A percentile compares a stretch with the other conserved stretches of the same genome.
These are phyloP conservation scores for Yoshiicerus persimilis DNA, from an alignment of 1,140 invertebrate species.

Conservation along the genomic window DNA sequence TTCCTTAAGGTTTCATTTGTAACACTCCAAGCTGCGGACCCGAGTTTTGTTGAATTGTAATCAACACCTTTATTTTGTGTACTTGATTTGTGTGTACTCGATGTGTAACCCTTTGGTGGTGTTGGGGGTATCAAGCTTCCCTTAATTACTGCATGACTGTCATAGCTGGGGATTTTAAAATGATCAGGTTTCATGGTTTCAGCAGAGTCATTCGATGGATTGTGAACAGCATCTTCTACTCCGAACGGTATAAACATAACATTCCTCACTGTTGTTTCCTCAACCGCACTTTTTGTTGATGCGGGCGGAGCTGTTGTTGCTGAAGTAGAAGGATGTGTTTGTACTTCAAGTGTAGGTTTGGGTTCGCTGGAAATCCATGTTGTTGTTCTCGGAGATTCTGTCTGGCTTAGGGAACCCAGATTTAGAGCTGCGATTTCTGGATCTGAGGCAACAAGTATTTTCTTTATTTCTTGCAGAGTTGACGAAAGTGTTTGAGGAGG, in stretches of 20 bases:
- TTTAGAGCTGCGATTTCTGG: background rate
- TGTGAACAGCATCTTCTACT: conserved; percentile 39
- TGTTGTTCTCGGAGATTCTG: background rate
- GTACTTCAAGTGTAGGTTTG: background rate
- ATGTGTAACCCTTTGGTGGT: background rate
- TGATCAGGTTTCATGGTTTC: background rate
- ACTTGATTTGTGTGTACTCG: background rate
- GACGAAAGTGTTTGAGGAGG: background rate
- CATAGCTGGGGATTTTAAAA: conserved; percentile 2
- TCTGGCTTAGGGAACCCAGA: background rate
- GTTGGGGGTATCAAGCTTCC: conserved; percentile 31
- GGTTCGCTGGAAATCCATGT: background rate
- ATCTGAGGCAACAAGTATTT: background rate
- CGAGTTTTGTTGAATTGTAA: background rate
- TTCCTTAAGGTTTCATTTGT: background rate
- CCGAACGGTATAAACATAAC: conserved; percentile 46
- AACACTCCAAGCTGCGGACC: background rate
- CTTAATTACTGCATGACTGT: conserved; percentile 18
- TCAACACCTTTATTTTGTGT: too few species aligned
- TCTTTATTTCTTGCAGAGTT: background rate
- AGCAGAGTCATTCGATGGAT: background rate
- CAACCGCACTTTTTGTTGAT: background rate
- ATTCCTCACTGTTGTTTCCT: conserved; percentile 8
- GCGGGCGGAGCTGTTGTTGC: background rate
- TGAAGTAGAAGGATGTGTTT: background rate